These are phyloP conservation scores for Ptychobarbus kaznakovi DNA, from an alignment of 2,797 vertebrate genomes.

Conservation along the genomic window DNA sequence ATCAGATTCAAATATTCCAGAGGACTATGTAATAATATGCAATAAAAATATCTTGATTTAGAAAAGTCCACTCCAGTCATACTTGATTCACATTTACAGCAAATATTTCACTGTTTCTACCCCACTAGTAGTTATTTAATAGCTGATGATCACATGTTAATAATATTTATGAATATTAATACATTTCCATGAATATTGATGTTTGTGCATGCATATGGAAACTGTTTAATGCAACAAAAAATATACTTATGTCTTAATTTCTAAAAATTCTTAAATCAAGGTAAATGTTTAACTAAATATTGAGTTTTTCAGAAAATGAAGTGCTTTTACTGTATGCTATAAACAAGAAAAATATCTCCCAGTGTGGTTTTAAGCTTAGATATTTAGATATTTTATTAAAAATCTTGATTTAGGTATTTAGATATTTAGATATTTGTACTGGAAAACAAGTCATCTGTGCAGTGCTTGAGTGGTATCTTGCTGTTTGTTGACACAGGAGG, in stretches of 20 bases:
- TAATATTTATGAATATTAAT: background rate
- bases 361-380: background rate
- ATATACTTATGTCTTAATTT: too few species aligned
- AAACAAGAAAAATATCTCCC: too few species aligned
- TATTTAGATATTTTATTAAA: background rate
- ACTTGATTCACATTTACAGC: background rate
- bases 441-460: background rate
- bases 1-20: background rate
- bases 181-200: background rate
- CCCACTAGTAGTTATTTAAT: background rate
- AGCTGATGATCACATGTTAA: background rate
- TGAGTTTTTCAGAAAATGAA: too few species aligned
- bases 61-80: background rate
- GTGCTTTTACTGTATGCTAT: too few species aligned
- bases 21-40: background rate
- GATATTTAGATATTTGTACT: background rate
- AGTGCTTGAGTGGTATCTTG: background rate
- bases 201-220: too few species aligned
- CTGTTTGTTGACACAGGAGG: slow-evolving; percentile 79
- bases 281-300: too few species aligned
- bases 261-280: too few species aligned
- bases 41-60: background rate
- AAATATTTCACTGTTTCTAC: background rate
- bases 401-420: background rate
- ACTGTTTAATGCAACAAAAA: too few species aligned